Base-by-base conservation (phyloP, 2,797 vertebrate species). In the Scarus forsteni region DNA sequence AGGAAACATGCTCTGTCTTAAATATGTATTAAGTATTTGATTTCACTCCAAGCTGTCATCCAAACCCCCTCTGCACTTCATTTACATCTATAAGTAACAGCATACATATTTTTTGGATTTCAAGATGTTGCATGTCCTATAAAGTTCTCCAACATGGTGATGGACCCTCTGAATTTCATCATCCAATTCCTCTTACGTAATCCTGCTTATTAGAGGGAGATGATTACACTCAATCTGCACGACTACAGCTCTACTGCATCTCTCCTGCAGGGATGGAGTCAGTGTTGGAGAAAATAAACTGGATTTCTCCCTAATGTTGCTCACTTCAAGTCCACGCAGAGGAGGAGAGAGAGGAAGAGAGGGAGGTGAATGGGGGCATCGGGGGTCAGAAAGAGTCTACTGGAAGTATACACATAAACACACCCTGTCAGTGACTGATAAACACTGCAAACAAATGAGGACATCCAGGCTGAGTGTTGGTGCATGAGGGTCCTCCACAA, bases 401-500 rank as follows among this genome's bases (percentile, higher is more conserved):
- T 91, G 88, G 88, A 92, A 78, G 70, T 79, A 27, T 82, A 75
- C 77, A 64, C 74, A 74, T 94, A 93, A 93, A 94, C 92, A 93
- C 68, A 73, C 68, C 39, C 73, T 85, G 87, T 91, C 91, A 89
- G 83, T 46, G 75, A 79, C 75, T 79, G 78, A 91, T 93, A 93
- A 93, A 93, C 92, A 93, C 34, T 54, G 81, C 79, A 89, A 89
- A 90, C 84, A 81, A 87, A 88, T 81, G 72, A 86, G 73, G 73
- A 80, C 56, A 61, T 69, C 66, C 71, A 66, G 80, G 64, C 82
- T 66, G 52, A 66, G 45, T 49, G 72, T 67, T 72, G 80, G 71
- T 44, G 62, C 73, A 67, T 40, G 3, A 36, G 1, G 45, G 69
- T 72, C 79, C 81, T 77, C 52, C 55, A 55, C 52, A 59, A 68